These are phyloP conservation scores for Thinocorus orbignyianus DNA, from an alignment of 2,113 vertebrate genomes.

Conservation along the genomic window DNA sequence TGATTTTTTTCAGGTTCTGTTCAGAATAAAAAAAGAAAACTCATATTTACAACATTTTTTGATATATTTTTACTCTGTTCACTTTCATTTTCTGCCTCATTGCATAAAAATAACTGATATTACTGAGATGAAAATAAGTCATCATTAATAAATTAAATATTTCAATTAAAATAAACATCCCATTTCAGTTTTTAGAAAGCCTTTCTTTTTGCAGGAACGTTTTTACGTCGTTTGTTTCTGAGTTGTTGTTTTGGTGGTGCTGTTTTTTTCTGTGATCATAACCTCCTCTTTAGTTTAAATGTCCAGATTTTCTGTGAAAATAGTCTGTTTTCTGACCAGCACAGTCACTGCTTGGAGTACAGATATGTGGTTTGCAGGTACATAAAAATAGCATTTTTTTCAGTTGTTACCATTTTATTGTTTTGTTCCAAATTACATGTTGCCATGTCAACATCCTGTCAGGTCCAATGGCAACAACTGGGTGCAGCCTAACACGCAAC, in stretches of 20 bases:
- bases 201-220: background rate
- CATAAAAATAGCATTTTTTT: background rate
- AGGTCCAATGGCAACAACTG: background rate
- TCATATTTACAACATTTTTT: background rate
- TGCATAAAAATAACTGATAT: background rate
- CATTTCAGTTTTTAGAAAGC: background rate
- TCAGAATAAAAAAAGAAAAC: background rate
- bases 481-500: background rate
- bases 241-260: no score
- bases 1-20: background rate
- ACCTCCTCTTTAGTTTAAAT: background rate
- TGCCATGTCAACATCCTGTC: slow-evolving; percentile 3
- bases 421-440: background rate
- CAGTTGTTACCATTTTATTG: background rate
- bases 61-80: background rate
- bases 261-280: background rate
- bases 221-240: background rate
- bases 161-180: background rate
- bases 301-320: background rate
- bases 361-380: background rate
- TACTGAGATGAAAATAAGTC: background rate
- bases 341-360: background rate
- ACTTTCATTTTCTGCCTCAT: background rate
- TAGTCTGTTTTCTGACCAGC: background rate
- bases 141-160: background rate